These are phyloP conservation scores for Enteromius argenteus DNA, from an alignment of 2,797 vertebrate genomes.

Conservation along the genomic window DNA sequence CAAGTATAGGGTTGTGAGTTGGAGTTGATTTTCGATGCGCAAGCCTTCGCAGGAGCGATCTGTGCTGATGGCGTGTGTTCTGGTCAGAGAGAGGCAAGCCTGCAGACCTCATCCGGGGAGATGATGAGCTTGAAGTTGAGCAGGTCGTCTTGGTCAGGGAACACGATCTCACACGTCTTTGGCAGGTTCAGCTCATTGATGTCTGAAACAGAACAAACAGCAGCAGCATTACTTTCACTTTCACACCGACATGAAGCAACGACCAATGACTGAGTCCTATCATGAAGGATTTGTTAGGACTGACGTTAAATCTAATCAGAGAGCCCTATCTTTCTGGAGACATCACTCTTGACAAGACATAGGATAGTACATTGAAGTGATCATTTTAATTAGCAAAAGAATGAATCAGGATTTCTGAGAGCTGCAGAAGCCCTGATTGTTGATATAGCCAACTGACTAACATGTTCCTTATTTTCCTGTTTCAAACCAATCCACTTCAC, in stretches of 20 bases:
- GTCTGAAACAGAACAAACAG: slow-evolving; percentile 74
- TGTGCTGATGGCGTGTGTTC: background rate
- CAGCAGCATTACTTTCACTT: background rate
- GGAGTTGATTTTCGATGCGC: no score
- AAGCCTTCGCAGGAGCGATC: background rate
- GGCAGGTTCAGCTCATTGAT: slow-evolving; percentile 96
- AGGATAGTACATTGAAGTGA: background rate
- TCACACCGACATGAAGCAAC: background rate
- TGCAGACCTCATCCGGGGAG: slow-evolving; percentile 90
- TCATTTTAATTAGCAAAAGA: background rate
- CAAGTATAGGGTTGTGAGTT: background rate
- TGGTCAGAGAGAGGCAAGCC: background rate
- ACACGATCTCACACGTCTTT: slow-evolving; percentile 95
- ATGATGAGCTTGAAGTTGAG: slow-evolving; percentile 97
- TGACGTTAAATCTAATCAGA: background rate
- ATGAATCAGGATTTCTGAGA: background rate
- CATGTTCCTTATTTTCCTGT: no score
- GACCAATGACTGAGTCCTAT: background rate
- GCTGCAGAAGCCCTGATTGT: no score
- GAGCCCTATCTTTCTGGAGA: background rate
- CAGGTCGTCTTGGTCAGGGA: slow-evolving; percentile 92
- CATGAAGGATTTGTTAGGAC: background rate
- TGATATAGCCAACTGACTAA: no score
- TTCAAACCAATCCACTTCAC: background rate
- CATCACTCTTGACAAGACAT: background rate